These are phyloP conservation scores for Microplitis demolitor DNA, from an alignment of 1,140 invertebrate species.

Conservation along the genomic window DNA sequence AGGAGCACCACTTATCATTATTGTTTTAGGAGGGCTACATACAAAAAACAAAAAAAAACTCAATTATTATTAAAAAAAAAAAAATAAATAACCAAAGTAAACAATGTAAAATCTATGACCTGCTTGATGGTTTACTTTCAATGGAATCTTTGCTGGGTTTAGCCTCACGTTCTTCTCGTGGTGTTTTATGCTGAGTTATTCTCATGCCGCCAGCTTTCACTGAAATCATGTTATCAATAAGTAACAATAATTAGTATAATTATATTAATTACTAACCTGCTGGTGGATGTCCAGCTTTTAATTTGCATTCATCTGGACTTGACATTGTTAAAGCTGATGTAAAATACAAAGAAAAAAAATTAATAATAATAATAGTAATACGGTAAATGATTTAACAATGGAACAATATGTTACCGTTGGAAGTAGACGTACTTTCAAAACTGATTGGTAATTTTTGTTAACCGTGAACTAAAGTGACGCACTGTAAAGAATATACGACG, in stretches of 20 bases:
- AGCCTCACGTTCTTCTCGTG: slow-evolving; percentile 66
- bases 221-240: slow-evolving; percentile 46
- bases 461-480: too few relatives aligned
- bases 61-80: not conserved
- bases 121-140: slow-evolving; percentile 52
- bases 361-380: not conserved
- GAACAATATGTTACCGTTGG: too few relatives aligned
- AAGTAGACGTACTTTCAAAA: too few relatives aligned
- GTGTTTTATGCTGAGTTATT: slow-evolving; percentile 84
- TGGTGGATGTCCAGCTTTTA: slow-evolving; percentile 82
- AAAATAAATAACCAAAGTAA: not conserved
- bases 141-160: slow-evolving; percentile 58
- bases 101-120: slow-evolving; percentile 37
- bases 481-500: too few relatives aligned
- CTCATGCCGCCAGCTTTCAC: slow-evolving; percentile 92
- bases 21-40: slow-evolving; percentile 72
- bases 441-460: too few relatives aligned
- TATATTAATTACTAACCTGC: slow-evolving; percentile 69
- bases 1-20: slow-evolving; percentile 78
- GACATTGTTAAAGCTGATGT: slow-evolving; percentile 58
- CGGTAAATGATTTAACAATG: too few relatives aligned
- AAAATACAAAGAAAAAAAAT: not conserved
- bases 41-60: not conserved
- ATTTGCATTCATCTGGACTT: slow-evolving; percentile 65
- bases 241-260: slow-evolving; percentile 21